These are phyloP conservation scores for Decapterus maruadsi DNA, from an alignment of 2,797 vertebrate genomes.

Conservation along the genomic window DNA sequence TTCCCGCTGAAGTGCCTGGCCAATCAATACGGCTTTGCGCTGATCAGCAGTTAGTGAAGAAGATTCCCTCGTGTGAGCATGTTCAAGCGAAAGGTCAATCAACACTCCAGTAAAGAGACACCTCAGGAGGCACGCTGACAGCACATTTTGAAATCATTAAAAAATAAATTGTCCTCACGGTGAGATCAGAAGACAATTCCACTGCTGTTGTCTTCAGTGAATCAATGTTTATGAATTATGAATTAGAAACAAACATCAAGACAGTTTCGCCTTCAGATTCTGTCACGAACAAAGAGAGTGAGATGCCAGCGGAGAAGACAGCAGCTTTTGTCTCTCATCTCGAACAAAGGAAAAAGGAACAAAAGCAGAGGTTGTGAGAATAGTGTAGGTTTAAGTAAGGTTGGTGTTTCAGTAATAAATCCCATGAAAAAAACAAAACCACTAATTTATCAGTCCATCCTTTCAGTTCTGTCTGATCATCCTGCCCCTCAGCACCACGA, in stretches of 20 bases:
- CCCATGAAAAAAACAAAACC: background rate
- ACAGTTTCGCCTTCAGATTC: constrained; percentile 18
- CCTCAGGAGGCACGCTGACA: constrained; percentile 34
- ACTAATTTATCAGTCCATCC: background rate
- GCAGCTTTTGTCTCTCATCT: constrained; percentile 10
- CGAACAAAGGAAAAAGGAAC: background rate
- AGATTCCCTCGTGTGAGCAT: constrained; percentile 67
- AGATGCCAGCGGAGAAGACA: constrained; percentile 9
- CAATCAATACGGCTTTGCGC: constrained; percentile 70
- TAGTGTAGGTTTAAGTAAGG: background rate
- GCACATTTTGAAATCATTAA: constrained; percentile 52
- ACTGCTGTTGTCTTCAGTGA: constrained; percentile 11
- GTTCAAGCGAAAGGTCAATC: constrained; percentile 72
- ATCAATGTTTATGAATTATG: constrained; percentile 65
- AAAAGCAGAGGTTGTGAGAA: background rate
- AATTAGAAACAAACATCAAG: constrained; percentile 44
- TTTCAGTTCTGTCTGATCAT: background rate
- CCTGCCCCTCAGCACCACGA: too few relatives aligned
- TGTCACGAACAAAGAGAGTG: constrained; percentile 20
- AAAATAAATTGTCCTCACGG: constrained; percentile 53
- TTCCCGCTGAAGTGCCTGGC: constrained; percentile 46
- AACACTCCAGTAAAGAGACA: constrained; percentile 38
- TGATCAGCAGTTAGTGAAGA: constrained; percentile 68
- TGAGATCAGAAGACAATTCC: constrained; percentile 56
- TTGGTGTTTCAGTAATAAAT: background rate